A percentile compares a stretch with the other conserved stretches of the same genome.
Evolutionary conservation across 2,113 vertebrate genomes (phyloP).

Genomic region (Callocephalon fimbriatum): DNA sequence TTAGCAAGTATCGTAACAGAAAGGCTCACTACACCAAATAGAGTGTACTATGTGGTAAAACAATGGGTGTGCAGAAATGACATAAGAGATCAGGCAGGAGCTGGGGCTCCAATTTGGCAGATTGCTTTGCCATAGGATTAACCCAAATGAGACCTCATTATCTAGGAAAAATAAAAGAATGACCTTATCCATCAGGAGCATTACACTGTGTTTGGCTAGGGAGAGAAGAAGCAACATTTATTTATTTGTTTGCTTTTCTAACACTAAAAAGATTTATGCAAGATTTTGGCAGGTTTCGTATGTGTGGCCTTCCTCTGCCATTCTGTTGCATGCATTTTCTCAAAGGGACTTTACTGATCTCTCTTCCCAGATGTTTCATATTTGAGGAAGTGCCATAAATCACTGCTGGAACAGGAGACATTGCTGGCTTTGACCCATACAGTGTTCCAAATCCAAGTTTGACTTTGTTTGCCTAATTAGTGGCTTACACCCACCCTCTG

Average conservation of each 20-base stretch:
- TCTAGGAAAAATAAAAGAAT: conserved; percentile 7
- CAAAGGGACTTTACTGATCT: accelerated
- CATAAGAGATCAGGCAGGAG: neutral
- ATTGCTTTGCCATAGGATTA: neutral
- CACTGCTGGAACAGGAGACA: neutral
- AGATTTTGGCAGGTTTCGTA: neutral
- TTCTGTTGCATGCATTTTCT: neutral
- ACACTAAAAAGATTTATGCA: neutral
- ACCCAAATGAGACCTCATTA: conserved; percentile 8
- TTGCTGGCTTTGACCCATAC: neutral
- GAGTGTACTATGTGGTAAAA: neutral
- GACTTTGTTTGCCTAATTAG: conserved; percentile 5
- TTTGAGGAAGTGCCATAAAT: conserved; percentile 1
- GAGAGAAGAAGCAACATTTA: neutral
- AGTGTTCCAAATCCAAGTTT: neutral
- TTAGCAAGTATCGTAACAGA: conserved; percentile 57
- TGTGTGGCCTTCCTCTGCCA: neutral
- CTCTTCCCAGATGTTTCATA: neutral
- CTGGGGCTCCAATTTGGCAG: neutral
- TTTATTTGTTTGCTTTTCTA: neutral
- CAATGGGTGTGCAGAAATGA: neutral
- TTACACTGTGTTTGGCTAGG: neutral
- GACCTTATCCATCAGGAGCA: neutral
- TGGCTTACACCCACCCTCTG: neutral
- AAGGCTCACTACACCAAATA: conserved; percentile 26